phyloP scores from a whole-genome alignment of 2,113 vertebrate genomes.

The Baryphthengus martii region DNA sequence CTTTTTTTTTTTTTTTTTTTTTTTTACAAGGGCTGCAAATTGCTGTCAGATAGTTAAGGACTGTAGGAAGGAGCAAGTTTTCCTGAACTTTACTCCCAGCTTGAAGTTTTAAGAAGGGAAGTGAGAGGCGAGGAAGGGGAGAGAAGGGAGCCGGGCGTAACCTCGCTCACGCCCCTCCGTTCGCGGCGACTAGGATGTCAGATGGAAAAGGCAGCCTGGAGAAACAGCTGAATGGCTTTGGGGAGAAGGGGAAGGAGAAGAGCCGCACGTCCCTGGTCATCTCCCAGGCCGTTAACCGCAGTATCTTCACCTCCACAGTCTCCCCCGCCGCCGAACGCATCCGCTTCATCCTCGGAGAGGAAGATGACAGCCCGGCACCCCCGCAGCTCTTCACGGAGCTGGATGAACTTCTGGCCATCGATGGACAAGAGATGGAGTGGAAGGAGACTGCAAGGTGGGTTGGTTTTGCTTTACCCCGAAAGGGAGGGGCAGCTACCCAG shows the following conservation, averaged over 20 bases:
- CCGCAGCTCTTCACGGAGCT: constrained; percentile 98
- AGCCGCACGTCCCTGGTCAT: constrained; percentile 56
- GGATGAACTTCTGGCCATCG: constrained; percentile 91
- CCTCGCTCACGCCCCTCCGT: neutral
- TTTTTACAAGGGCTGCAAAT: constrained; percentile 51
- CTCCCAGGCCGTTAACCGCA: constrained; percentile 80
- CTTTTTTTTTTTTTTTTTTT: neutral
- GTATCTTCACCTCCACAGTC: constrained; percentile 93
- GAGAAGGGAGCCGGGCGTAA: neutral
- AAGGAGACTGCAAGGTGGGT: constrained; percentile 96
- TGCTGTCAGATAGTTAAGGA: constrained; percentile 42
- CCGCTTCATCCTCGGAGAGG: constrained; percentile 95
- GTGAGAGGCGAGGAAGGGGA: constrained; percentile 34
- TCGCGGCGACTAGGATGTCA: constrained; percentile 64
- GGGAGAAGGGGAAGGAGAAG: constrained; percentile 63
- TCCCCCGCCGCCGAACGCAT: constrained; percentile 94
- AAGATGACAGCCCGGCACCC: constrained; percentile 90
- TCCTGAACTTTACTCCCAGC: constrained; percentile 68
- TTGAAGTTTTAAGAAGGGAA: constrained; percentile 32
- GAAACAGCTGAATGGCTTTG: constrained; percentile 69
- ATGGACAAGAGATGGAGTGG: constrained; percentile 99
- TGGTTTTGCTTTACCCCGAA: neutral
- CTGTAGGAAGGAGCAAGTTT: constrained; percentile 42
- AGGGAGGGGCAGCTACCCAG: neutral
- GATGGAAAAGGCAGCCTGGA: constrained; percentile 62